phyloP scores from a whole-genome alignment of 2,888 invertebrate genomes.

The Thyatira batis region DNA sequence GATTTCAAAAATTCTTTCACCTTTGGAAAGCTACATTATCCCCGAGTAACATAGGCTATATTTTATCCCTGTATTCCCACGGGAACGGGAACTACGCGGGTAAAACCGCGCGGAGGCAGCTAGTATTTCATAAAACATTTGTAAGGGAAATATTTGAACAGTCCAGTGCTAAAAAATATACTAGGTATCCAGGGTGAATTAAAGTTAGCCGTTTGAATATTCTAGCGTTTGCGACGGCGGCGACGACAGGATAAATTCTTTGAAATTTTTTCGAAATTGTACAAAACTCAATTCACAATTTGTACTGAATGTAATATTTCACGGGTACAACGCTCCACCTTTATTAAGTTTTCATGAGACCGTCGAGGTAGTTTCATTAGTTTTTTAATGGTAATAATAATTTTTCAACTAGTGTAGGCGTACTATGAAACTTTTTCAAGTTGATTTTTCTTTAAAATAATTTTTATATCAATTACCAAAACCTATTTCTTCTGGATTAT shows the following conservation, averaged over 20 bases:
- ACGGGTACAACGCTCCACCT: not conserved
- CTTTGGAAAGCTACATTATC: too few species aligned
- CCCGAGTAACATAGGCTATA: too few species aligned
- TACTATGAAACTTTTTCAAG: not conserved
- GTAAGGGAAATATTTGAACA: not conserved
- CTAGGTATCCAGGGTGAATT: not conserved
- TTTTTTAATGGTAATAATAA: not conserved
- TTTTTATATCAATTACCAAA: too few species aligned
- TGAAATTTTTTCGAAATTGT: not conserved
- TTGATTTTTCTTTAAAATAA: too few species aligned
- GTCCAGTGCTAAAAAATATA: not conserved
- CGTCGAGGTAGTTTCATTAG: not conserved
- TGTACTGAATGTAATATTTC: not conserved
- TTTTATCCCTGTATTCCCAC: too few species aligned
- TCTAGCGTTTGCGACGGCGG: not conserved
- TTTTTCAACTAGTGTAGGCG: not conserved
- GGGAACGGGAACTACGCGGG: too few species aligned
- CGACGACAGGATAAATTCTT: not conserved
- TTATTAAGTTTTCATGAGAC: not conserved
- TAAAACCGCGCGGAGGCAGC: too few species aligned
- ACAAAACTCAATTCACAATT: not conserved
- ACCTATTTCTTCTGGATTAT: too few species aligned
- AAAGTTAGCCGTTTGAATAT: slow-evolving; percentile 4
- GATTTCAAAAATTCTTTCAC: too few species aligned
- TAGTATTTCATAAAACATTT: not conserved